These are phyloP conservation scores for Drosophila subobscura DNA, from an alignment of 1,140 invertebrate genomes.

Conservation along the genomic window DNA sequence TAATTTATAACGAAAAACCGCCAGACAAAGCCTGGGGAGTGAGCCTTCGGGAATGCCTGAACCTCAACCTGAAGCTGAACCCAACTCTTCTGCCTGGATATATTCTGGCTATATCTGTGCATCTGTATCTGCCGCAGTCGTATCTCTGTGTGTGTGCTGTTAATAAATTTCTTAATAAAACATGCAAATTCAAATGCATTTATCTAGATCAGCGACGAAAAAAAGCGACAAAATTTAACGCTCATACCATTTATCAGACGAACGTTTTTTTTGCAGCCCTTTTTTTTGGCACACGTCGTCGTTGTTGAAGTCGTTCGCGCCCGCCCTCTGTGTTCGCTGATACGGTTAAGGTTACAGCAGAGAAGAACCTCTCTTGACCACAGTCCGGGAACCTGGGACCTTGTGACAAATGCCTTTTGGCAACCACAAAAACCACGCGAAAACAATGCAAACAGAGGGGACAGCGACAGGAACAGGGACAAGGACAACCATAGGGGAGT, in stretches of 20 bases:
- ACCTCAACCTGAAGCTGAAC: constrained; percentile 13
- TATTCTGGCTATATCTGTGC: too few species aligned
- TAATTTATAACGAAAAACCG: constrained; percentile 77
- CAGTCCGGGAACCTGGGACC: constrained; percentile 59
- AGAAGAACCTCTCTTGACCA: constrained; percentile 40
- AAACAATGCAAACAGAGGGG: constrained; percentile 46
- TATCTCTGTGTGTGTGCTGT: constrained; percentile 44
- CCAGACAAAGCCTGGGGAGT: constrained; percentile 57
- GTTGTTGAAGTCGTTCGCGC: constrained; percentile 36
- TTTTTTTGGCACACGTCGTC: constrained; percentile 71
- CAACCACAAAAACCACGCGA: constrained; percentile 27
- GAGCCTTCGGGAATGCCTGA: constrained; percentile 28
- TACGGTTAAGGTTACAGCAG: constrained; percentile 50
- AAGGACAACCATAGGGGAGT: constrained; percentile 43
- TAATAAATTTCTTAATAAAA: constrained; percentile 83
- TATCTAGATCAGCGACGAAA: constrained; percentile 72
- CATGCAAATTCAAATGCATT: constrained; percentile 82
- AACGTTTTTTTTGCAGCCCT: constrained; percentile 21
- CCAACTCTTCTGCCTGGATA: constrained; percentile 28
- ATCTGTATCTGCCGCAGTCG: too few species aligned
- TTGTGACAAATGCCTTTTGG: constrained; percentile 69
- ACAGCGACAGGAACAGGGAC: constrained; percentile 19
- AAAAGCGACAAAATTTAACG: constrained; percentile 80
- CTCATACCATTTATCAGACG: constrained; percentile 75
- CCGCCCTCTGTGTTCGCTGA: neutral